A percentile compares a stretch with the other conserved stretches of the same genome.
phyloP scores from a whole-genome alignment of 2,888 invertebrate species.

The Andrena bicolor region DNA sequence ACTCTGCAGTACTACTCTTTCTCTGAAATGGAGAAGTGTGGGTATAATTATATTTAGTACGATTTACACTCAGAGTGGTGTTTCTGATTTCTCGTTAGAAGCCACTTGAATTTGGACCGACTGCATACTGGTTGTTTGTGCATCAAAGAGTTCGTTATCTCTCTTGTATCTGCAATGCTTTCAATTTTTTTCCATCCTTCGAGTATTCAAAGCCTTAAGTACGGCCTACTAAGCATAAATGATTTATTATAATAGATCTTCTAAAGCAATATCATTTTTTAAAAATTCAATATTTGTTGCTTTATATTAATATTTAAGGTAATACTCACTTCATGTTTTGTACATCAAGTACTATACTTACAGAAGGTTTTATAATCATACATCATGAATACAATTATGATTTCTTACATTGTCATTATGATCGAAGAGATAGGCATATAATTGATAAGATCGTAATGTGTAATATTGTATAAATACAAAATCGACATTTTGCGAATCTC shows the following conservation, averaged over 20 bases:
- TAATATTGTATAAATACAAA: background rate
- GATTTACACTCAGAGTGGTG: too few relatives aligned
- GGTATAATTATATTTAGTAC: too few relatives aligned
- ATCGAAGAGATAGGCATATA: background rate
- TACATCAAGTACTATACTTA: background rate
- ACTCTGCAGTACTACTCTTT: too few relatives aligned
- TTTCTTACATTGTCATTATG: background rate
- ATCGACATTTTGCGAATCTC: background rate
- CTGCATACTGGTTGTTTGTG: too few relatives aligned
- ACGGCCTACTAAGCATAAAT: background rate
- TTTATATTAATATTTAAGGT: constrained; percentile 9
- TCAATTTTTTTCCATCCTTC: background rate
- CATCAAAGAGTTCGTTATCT: too few relatives aligned
- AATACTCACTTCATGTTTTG: constrained; percentile 5
- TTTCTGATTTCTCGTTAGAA: too few relatives aligned
- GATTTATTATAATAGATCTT: background rate
- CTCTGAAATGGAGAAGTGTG: too few relatives aligned
- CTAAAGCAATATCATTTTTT: background rate
- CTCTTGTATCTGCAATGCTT: background rate
- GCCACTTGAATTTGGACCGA: too few relatives aligned
- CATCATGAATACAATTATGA: background rate
- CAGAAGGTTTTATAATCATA: background rate
- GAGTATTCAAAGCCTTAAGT: constrained; percentile 7
- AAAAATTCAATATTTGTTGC: background rate
- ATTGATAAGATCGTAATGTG: background rate